Conservation (phyloP, 2,797 vertebrate genomes). For the Esox lucius region DNA sequence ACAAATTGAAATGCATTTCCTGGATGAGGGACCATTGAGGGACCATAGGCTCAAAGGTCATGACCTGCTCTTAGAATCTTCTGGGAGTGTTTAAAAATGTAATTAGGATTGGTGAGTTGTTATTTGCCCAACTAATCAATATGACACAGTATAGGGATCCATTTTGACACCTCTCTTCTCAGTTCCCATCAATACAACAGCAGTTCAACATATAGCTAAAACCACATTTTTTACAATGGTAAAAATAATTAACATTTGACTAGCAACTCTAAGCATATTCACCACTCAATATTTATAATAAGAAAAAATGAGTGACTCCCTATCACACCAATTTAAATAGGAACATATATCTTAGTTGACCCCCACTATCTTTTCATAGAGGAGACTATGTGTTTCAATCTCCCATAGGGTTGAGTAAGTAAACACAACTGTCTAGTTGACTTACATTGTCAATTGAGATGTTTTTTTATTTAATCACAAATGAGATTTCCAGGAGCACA, state of each 20-base stretch:
- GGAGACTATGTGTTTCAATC: background rate
- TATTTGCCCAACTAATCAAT: conserved; percentile 23
- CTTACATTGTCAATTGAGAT: background rate
- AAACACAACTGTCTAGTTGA: background rate
- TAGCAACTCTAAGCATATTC: background rate
- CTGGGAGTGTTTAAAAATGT: conserved; percentile 15
- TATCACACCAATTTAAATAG: background rate
- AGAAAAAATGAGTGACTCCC: background rate
- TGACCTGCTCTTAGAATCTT: conserved; percentile 17
- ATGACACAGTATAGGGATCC: conserved; percentile 6
- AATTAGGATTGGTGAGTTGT: conserved; percentile 6
- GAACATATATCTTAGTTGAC: background rate
- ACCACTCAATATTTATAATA: background rate
- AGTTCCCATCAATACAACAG: conserved; percentile 5
- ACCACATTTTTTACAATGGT: background rate
- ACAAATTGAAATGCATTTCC: background rate
- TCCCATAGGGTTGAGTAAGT: background rate
- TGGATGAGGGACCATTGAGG: background rate
- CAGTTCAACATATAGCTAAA: background rate
- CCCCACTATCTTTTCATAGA: background rate
- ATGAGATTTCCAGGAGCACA: background rate
- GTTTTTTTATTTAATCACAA: background rate
- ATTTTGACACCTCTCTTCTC: conserved; percentile 1
- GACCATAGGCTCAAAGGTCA: conserved; percentile 9
- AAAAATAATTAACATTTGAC: background rate